Percentiles rank a stretch among this genome's conserved stretches.
These are phyloP conservation scores for Platerodrilus igneus DNA, from an alignment of 2,888 invertebrate genomes.

Conservation along the genomic window DNA sequence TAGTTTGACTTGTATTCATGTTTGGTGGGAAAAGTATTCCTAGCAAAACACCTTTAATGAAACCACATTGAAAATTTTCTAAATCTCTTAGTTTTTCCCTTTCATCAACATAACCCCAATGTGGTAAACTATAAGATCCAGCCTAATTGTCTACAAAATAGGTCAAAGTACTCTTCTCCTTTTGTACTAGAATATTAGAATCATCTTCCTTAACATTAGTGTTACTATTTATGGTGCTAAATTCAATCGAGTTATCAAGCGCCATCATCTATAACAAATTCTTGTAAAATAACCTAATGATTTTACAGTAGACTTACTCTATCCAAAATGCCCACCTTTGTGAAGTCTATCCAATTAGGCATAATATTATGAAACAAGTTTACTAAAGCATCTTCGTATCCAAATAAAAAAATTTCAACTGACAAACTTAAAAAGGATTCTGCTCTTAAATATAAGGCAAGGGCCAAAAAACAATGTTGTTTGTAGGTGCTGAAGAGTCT, in stretches of 20 bases:
- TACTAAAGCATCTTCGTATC: constrained; percentile 73
- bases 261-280: constrained; percentile 49
- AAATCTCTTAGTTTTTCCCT: constrained; percentile 26
- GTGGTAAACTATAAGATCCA: constrained; percentile 58
- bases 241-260: constrained; percentile 59
- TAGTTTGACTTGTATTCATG: constrained; percentile 51
- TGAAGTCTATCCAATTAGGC: constrained; percentile 74
- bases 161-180: constrained; percentile 36
- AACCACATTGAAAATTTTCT: constrained; percentile 60
- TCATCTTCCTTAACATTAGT: no score
- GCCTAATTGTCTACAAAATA: constrained; percentile 61
- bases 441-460: no score
- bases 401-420: constrained; percentile 75
- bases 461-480: no score
- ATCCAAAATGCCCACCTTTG: constrained; percentile 73
- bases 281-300: not conserved
- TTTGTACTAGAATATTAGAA: constrained; percentile 39
- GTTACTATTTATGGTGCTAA: constrained; percentile 54
- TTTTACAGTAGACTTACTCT: constrained; percentile 55
- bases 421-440: constrained; percentile 60
- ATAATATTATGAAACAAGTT: constrained; percentile 63
- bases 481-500: no score
- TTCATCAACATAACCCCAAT: constrained; percentile 60
- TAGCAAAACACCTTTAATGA: constrained; percentile 64
- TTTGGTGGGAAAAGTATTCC: constrained; percentile 65